Base-by-base conservation (phyloP, 2,888 invertebrate genomes). In the Acrocyrtus sp. region DNA sequence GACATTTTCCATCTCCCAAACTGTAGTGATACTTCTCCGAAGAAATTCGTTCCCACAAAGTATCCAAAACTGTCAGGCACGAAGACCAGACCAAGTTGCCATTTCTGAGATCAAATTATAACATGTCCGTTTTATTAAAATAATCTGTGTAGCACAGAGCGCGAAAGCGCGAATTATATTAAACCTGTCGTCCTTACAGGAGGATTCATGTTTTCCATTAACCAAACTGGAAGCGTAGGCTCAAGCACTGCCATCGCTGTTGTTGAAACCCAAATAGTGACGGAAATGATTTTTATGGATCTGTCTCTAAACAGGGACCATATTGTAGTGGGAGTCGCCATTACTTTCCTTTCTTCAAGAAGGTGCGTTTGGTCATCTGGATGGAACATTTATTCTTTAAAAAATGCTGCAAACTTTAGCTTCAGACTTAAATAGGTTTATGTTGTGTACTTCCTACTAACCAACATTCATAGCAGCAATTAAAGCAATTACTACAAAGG, bases 1-100 rank as follows among this genome's bases (percentile, higher is more conserved):
- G 91, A 89, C 24, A 89, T 87, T 81, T 87, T 87, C 83, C 90
- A 88, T 80, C 90, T 88, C 0, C 91, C 92, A 54, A 89, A 84
- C 74, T 86, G 86, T 81, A 88, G 89, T 4, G 91, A 89, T 26
- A 90, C 84, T 48, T 87, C 84, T 5, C 92, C 92, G 82, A 93
- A 91, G 81, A 90, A 90, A 84, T 93, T 92, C 0, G 93, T 93
- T 26, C 93, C 94, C 45, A 94, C 84, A 74, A 94, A 87, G 82
- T 94, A 94, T 0, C 94, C 94, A 34, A 94, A 82, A 80, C 93
- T 94, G 83, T 94, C 94, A 0, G 94, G 94, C 74, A 94, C 90
- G 82, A 94, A 94, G 4, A 93, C 92, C 0, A 91, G 90, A 2
- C 94, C 94, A 82, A 91, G 84, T 83, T 92, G 90, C 92, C 92